phyloP scores from a whole-genome alignment of 2,797 vertebrate species.

The Hipposideros larvatus region DNA sequence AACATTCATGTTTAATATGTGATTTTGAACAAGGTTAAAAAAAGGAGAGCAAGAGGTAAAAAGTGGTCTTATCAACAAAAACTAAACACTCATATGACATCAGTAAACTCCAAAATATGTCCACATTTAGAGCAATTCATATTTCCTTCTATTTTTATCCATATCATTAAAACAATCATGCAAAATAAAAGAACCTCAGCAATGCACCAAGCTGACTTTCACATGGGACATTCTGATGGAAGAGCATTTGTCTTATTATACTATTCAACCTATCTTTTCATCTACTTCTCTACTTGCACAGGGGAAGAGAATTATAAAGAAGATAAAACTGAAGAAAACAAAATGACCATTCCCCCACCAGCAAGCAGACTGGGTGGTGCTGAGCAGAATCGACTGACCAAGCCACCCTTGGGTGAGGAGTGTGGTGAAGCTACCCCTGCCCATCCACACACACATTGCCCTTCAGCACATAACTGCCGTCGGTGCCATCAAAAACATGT shows the following conservation, averaged over 20 bases:
- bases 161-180: background rate
- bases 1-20: background rate
- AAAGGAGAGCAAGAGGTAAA: background rate
- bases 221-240: background rate
- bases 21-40: background rate
- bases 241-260: background rate
- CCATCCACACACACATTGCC: background rate
- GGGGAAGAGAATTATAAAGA: background rate
- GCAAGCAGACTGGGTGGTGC: background rate
- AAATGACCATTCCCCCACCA: background rate
- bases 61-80: background rate
- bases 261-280: background rate
- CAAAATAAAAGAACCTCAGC: background rate
- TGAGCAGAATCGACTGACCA: background rate
- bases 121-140: background rate
- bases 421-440: background rate
- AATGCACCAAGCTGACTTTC: background rate
- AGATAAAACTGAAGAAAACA: background rate
- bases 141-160: slow-evolving; percentile 15
- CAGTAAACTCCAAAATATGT: background rate
- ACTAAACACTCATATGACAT: background rate
- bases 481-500: background rate
- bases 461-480: background rate
- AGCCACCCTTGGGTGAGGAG: background rate
- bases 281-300: background rate